These are phyloP conservation scores for Thysanoteuthis rhombus DNA, from an alignment of 2,888 invertebrate species.

Conservation along the genomic window DNA sequence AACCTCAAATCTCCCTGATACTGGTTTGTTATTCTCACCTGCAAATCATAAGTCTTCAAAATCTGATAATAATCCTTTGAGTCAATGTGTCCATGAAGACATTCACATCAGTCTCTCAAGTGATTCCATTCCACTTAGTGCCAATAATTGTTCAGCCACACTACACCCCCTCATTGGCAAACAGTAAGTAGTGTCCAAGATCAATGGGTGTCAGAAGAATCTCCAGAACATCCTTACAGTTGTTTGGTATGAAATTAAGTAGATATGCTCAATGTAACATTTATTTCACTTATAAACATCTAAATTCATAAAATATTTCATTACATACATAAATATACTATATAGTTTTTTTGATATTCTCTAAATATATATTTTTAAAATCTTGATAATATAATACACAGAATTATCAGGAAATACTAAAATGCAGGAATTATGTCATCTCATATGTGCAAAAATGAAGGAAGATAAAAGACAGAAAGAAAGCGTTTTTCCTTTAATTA, in stretches of 20 bases:
- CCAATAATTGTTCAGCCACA: background rate
- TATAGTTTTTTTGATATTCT: background rate
- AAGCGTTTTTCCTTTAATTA: background rate
- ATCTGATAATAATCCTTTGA: background rate
- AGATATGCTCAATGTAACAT: background rate
- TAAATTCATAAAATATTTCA: background rate
- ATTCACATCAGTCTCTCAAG: background rate
- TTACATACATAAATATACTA: background rate
- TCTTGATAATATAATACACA: no score
- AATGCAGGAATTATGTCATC: background rate
- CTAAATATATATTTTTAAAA: no score
- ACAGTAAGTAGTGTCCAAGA: background rate
- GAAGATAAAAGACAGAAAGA: background rate
- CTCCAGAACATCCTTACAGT: background rate
- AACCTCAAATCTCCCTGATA: background rate
- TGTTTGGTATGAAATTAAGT: background rate
- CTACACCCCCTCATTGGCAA: background rate
- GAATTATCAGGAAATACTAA: background rate
- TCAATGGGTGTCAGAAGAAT: background rate
- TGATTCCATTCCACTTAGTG: no score
- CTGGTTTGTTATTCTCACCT: background rate
- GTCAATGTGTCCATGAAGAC: background rate
- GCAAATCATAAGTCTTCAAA: background rate
- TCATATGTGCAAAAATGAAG: background rate
- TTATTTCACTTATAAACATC: background rate